Base-by-base conservation (phyloP, 1,140 invertebrate species). In the Eubasilissa regina region DNA sequence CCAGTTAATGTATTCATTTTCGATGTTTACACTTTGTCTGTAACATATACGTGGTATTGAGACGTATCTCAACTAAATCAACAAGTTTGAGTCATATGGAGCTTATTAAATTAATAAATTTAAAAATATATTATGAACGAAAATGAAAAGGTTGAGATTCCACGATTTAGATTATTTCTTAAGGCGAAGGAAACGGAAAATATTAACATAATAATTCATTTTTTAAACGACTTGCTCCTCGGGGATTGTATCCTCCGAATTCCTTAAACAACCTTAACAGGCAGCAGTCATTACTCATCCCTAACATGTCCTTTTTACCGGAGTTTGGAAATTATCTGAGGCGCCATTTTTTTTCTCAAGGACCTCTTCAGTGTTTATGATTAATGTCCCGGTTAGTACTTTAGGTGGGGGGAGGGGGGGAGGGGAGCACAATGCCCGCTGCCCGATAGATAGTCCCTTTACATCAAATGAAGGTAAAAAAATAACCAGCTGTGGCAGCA, bases 231-330 rank as follows among this genome's bases (percentile, higher is more conserved):
- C 70, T 19, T 35, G 25, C 43, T 35, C 70, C 47, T 21, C 12
- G 12, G 70, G 53, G 25, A 35, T 53, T 35, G 43, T 73, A 12
- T n/a, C 47, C 44, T 48, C 51, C 17, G 25, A 56, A 55, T 53
- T 73, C 66, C 70, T 44, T 80, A 80, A 80, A 80, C 76, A 80
- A 44, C 66, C 64, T 47, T 64, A 70, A 80, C 80, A 79, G 77
- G 75, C 64, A 79, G 79, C 58, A 79, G 79, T 79, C 77, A 79
- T 81, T 81, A 81, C 79, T 81, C 77, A 81, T 75, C 43, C 48
- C 25, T 15, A 53, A 44, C 70, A 48, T 64, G 53, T 76, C 51
- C 45, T 55, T 79, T 35, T 81, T 81, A 75, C 74, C 79, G 76
- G 77, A 44, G 48, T 35, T 25, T 62, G 64, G 74, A 64, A 81